Evolutionary conservation across 2,113 vertebrate species (phyloP).

Genomic region (Caretta caretta): DNA sequence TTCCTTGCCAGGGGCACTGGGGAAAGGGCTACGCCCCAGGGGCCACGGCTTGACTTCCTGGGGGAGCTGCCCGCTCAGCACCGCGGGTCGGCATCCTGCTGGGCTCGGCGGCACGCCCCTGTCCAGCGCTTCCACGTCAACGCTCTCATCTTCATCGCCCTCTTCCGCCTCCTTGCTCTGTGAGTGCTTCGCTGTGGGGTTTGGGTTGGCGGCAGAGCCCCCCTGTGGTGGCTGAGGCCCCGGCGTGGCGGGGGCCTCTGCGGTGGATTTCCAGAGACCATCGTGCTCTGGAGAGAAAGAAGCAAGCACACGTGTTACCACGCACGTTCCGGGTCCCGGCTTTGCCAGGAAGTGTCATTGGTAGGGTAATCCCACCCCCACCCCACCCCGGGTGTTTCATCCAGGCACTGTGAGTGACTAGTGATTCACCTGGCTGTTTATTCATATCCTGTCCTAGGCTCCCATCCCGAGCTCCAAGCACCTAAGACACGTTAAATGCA

Average conservation of each 20-base stretch:
- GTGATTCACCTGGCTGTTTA: too few relatives aligned
- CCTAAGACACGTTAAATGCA: too few relatives aligned
- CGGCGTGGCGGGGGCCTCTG: neutral
- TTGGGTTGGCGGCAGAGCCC: neutral
- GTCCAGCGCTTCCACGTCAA: conserved; percentile 76
- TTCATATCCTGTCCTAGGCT: too few relatives aligned
- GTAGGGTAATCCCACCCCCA: neutral
- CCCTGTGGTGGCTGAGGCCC: accelerated
- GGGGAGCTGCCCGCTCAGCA: conserved; percentile 64
- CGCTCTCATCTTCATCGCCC: conserved; percentile 58
- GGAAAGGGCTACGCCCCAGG: neutral
- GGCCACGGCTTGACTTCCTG: neutral
- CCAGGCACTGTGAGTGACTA: neutral
- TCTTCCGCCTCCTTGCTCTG: neutral
- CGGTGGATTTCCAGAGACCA: neutral
- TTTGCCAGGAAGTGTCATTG: neutral
- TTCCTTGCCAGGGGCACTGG: neutral
- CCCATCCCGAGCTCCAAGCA: too few relatives aligned
- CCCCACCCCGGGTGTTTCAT: neutral
- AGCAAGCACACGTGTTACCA: neutral
- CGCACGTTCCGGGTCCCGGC: neutral
- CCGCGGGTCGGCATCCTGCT: conserved; percentile 76
- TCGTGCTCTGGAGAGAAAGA: conserved; percentile 57
- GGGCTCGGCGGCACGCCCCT: conserved; percentile 79
- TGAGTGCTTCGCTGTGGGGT: neutral